Base-by-base conservation (phyloP, 2,113 vertebrate genomes). In the Psilopogon haemacephalus region DNA sequence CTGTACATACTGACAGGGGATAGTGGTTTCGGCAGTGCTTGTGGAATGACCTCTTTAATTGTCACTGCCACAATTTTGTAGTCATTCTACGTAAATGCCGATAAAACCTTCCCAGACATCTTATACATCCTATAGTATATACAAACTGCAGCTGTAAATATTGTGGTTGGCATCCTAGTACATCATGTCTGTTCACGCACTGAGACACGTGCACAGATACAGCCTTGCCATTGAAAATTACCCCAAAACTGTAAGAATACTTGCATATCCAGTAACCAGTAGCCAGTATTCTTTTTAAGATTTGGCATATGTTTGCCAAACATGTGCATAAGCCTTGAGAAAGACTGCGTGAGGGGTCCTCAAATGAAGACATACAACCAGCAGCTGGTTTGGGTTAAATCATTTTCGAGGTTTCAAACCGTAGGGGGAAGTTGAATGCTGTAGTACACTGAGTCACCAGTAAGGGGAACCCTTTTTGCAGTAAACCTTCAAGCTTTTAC, bases 401-500 rank as follows among this genome's bases (percentile, higher is more conserved):
- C 12, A 50, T 74, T 81, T 81, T 1, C 33, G 81, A 55, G 69
- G 32, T 35, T 55, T 78, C 15, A 65, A 91, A 56, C 76, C 16
- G 5, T 20, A 3, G 0, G 70, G 84, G 33, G 32, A 27, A 62
- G 15, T 48, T 8, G 58, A 64, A 37, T 27, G 81, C 67, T 97
- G 95, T 72, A 96, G 90, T 96, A 67, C 95, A 33, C 27, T 5
- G 27, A 95, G 46, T 40, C 58, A 81, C 97, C 97, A 96, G 97
- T 92, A 97, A 95, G 97, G 96, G 97, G 97, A 97, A 78, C 96
- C 89, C 96, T 96, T 89, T 75, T 95, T 97, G 96, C 97, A 97
- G 96, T 94, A 97, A 97, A 97, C 78, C 92, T 91, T 65, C 69
- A 32, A 68, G 86, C 81, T 73, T 91, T 96, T 90, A 95, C 64